A percentile compares a stretch with the other conserved stretches of the same genome.
phyloP scores from a whole-genome alignment of 2,888 invertebrate genomes.

The Volucella inflata region DNA sequence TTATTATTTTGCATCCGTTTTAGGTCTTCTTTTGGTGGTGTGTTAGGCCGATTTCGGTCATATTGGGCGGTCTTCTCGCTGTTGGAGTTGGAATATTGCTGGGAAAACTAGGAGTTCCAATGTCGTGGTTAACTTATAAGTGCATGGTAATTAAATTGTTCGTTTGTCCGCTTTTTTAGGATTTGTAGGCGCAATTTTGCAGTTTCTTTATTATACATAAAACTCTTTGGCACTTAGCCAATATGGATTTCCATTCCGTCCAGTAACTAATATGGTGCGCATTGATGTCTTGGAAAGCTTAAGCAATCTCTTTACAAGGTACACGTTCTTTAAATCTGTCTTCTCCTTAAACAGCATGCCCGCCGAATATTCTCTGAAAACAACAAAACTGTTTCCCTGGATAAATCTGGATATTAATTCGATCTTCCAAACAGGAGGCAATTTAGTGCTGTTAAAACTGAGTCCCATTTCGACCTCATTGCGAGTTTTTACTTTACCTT shows the following conservation, averaged over 20 bases:
- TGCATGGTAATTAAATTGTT: slow-evolving; percentile 84
- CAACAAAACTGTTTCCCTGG: slow-evolving; percentile 79
- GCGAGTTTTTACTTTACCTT: too few relatives aligned
- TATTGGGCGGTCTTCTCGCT: slow-evolving; percentile 79
- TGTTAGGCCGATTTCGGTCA: slow-evolving; percentile 77
- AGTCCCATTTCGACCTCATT: too few relatives aligned
- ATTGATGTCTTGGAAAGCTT: slow-evolving; percentile 84
- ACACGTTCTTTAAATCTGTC: not conserved
- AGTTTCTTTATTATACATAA: not conserved
- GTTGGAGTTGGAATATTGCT: slow-evolving; percentile 81
- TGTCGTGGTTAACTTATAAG: slow-evolving; percentile 86
- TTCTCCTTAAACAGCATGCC: slow-evolving; percentile 82
- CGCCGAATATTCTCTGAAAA: slow-evolving; percentile 83
- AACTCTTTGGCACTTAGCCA: slow-evolving; percentile 82
- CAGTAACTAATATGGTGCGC: slow-evolving; percentile 84
- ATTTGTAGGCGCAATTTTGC: too few relatives aligned
- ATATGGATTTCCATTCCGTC: slow-evolving; percentile 86
- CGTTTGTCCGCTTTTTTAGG: slow-evolving; percentile 81
- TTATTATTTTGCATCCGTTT: slow-evolving; percentile 79
- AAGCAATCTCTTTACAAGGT: not conserved
- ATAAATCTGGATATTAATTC: slow-evolving; percentile 84
- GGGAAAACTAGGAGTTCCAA: slow-evolving; percentile 82
- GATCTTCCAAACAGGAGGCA: slow-evolving; percentile 84
- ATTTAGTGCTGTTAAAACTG: too few relatives aligned
- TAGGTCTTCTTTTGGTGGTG: slow-evolving; percentile 75